A percentile compares a stretch with the other conserved stretches of the same genome.
These are phyloP conservation scores for Cyanistes caeruleus DNA, from an alignment of 2,113 vertebrate species.

Conservation along the genomic window DNA sequence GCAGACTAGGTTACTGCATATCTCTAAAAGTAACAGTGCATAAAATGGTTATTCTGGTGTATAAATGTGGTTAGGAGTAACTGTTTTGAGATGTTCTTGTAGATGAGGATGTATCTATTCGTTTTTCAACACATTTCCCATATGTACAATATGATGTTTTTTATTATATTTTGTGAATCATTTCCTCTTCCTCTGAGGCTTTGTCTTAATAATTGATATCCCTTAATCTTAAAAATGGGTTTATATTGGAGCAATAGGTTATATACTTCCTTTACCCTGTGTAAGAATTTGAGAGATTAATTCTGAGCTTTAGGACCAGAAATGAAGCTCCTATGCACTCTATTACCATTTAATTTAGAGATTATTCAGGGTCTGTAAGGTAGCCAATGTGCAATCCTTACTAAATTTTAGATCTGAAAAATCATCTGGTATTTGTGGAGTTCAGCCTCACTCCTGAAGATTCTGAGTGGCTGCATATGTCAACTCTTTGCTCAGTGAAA, in stretches of 20 bases:
- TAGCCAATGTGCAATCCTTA: background rate
- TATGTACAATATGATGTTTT: background rate
- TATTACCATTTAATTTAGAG: background rate
- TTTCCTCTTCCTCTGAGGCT: background rate
- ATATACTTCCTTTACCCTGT: background rate
- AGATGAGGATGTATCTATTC: background rate
- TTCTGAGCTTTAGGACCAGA: background rate
- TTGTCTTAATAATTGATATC: background rate
- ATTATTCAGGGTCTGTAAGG: background rate
- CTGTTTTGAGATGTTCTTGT: background rate
- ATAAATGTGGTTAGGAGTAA: background rate
- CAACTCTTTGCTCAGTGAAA: background rate
- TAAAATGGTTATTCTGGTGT: background rate
- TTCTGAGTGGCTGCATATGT: no score
- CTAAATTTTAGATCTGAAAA: background rate
- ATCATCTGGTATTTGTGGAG: background rate
- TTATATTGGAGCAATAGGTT: background rate
- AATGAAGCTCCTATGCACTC: background rate
- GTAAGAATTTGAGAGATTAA: background rate
- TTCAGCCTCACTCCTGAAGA: background rate
- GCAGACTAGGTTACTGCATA: background rate
- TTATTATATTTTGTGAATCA: background rate
- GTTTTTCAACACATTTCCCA: background rate
- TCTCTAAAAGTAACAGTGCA: background rate
- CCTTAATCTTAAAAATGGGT: background rate